A percentile compares a stretch with the other conserved stretches of the same genome.
These are phyloP conservation scores for Patella pellucida DNA, from an alignment of 2,888 invertebrate genomes.

Conservation along the genomic window DNA sequence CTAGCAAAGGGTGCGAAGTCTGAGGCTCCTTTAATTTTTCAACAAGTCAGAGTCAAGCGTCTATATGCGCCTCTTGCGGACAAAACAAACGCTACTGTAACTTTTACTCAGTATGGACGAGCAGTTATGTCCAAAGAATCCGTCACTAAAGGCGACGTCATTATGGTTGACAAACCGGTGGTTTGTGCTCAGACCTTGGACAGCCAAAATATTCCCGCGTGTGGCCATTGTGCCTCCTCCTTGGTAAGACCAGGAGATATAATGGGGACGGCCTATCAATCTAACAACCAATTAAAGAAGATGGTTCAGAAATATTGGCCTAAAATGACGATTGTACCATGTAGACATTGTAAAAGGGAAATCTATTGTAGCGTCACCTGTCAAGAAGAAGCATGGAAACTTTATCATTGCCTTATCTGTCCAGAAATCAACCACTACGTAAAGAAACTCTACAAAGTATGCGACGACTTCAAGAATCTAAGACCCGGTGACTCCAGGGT, in stretches of 20 bases:
- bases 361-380: constrained; percentile 53
- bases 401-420: constrained; percentile 56
- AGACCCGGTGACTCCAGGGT: constrained; percentile 26
- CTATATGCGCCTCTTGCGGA: constrained; percentile 44
- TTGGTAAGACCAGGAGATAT: constrained; percentile 46
- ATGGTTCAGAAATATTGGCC: constrained; percentile 47
- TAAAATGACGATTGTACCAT: constrained; percentile 36
- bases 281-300: constrained; percentile 40
- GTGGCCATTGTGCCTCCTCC: constrained; percentile 49
- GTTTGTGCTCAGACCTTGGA: constrained; percentile 52
- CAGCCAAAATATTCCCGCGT: constrained; percentile 41
- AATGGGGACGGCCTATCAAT: constrained; percentile 35
- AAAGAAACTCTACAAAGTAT: constrained; percentile 46
- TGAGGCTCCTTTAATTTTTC: constrained; percentile 45
- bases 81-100: constrained; percentile 38
- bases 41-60: constrained; percentile 46
- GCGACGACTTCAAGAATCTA: constrained; percentile 38
- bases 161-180: constrained; percentile 47
- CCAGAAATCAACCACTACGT: constrained; percentile 41
- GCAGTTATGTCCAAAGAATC: constrained; percentile 39
- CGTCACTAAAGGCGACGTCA: constrained; percentile 38
- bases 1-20: constrained; percentile 32
- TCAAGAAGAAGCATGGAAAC: constrained; percentile 50
- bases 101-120: constrained; percentile 46
- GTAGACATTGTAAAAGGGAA: constrained; percentile 43